These are phyloP conservation scores for Gila robusta DNA, from an alignment of 2,797 vertebrate genomes.

Conservation along the genomic window DNA sequence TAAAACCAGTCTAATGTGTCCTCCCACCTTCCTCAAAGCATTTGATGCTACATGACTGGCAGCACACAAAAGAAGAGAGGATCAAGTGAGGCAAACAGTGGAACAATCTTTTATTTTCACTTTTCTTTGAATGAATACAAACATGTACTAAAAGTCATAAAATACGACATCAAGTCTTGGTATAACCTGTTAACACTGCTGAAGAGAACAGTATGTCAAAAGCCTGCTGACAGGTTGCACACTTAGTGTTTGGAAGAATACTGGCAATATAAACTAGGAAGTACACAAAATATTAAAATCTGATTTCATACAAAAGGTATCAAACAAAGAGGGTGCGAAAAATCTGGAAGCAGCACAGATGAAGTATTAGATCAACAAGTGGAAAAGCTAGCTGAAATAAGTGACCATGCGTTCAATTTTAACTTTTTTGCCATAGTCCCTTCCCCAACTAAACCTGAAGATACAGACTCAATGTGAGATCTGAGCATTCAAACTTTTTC, in stretches of 20 bases:
- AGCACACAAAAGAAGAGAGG: background rate
- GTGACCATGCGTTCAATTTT: slow-evolving; percentile 11
- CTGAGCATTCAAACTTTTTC: background rate
- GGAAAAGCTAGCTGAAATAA: slow-evolving; percentile 30
- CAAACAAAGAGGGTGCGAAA: slow-evolving; percentile 49
- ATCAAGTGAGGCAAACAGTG: slow-evolving; percentile 63
- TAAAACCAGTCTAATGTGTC: background rate
- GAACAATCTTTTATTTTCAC: slow-evolving; percentile 78
- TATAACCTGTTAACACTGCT: slow-evolving; percentile 57
- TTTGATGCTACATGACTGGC: background rate
- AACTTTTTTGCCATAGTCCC: slow-evolving; percentile 5
- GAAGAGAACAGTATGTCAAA: slow-evolving; percentile 38
- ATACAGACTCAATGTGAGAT: slow-evolving; percentile 8
- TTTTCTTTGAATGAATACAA: slow-evolving; percentile 73
- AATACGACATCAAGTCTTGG: slow-evolving; percentile 62
- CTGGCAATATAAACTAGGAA: slow-evolving; percentile 43
- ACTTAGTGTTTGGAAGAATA: slow-evolving; percentile 54
- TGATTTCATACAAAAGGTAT: slow-evolving; percentile 50
- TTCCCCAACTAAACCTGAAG: slow-evolving; percentile 13
- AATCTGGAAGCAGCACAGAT: slow-evolving; percentile 18
- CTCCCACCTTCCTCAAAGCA: background rate
- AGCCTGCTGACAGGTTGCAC: slow-evolving; percentile 54
- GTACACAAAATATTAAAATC: slow-evolving; percentile 71
- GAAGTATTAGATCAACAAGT: slow-evolving; percentile 31
- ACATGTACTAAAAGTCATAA: slow-evolving; percentile 74